Conservation (phyloP, 1,140 invertebrate genomes). For the Lordiphosa clarofinis region DNA sequence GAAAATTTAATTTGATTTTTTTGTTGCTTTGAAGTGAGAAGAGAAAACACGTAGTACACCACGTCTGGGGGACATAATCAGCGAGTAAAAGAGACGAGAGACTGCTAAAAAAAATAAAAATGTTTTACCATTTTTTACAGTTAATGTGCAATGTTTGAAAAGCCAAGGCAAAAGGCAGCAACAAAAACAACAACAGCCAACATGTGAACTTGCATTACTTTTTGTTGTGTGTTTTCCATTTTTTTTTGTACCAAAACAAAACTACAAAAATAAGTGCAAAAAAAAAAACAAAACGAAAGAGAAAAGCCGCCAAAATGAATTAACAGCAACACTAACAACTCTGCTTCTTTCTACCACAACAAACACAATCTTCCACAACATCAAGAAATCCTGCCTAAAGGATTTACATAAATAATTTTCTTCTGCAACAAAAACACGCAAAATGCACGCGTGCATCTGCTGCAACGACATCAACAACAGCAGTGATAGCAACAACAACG, state of each 20-base stretch:
- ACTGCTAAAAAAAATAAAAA: constrained; percentile 41
- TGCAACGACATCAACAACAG: constrained; percentile 58
- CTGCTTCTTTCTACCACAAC: constrained; percentile 8
- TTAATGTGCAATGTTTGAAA: constrained; percentile 56
- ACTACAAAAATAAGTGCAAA: constrained; percentile 18
- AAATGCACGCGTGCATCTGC: constrained; percentile 76
- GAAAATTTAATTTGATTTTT: neutral
- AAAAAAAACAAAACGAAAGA: constrained; percentile 20
- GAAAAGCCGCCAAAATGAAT: constrained; percentile 14
- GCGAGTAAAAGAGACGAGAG: constrained; percentile 22
- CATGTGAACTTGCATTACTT: constrained; percentile 17
- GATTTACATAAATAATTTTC: constrained; percentile 30
- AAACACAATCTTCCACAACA: constrained; percentile 23
- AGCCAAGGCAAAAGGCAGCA: constrained; percentile 14
- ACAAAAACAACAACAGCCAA: constrained; percentile 14
- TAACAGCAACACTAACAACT: constrained; percentile 23
- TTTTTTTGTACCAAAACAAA: constrained; percentile 15
- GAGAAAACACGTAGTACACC: constrained; percentile 23
- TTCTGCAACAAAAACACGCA: constrained; percentile 55
- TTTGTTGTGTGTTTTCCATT: constrained; percentile 9
- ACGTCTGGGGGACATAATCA: constrained; percentile 18
- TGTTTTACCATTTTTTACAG: constrained; percentile 38
- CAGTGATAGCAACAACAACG: constrained; percentile 16
- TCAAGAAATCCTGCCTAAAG: constrained; percentile 46
- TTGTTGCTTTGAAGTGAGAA: neutral